Base-by-base conservation (phyloP, 2,113 vertebrate species). In the Chauna torquata region DNA sequence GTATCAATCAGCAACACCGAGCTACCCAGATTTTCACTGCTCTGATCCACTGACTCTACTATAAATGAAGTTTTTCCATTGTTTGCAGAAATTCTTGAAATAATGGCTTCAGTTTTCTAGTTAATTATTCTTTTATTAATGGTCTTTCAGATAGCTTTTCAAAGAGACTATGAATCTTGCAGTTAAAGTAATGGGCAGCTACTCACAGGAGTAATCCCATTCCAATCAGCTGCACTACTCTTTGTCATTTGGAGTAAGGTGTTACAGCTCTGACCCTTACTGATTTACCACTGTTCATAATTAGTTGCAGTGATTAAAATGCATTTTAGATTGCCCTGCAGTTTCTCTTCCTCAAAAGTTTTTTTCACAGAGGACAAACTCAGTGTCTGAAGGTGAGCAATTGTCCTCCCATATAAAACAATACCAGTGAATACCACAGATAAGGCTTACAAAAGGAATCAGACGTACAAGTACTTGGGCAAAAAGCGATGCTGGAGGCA, bases 251-350 rank as follows among this genome's bases (percentile, higher is more conserved):
- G 65, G 45, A 94, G 66, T 54, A 72, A 90, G 80, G 84, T 92
- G 71, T 65, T 91, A 68, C 78, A 94, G 84, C 36, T 94, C 78
- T 95, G 92, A 95, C 95, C 92, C 89, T 90, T 86, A 90, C 92
- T 95, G 94, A 97, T 97, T 97, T 97, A 96, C 82, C 76, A 76
- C 94, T 97, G 89, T 96, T 97, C 87, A 90, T 96, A 97, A 97
- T 97, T 97, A 97, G 94, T 82, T 89, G 70, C 45, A 84, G 81
- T 95, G 92, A 97, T 96, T 95, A 97, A 97, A 97, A 95, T 92
- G 71, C 84, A 78, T 96, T 97, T 96, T 92, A 89, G 81, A 97
- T 91, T 96, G 96, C 91, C 55, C 59, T 93, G 91, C 91, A 83
- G 58, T 95, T 89, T 95, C 58, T 17, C 38, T 44, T 77, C 62